Evolutionary conservation across 2,888 invertebrate species (phyloP).

Genomic region (Ceraclea dissimilis): DNA sequence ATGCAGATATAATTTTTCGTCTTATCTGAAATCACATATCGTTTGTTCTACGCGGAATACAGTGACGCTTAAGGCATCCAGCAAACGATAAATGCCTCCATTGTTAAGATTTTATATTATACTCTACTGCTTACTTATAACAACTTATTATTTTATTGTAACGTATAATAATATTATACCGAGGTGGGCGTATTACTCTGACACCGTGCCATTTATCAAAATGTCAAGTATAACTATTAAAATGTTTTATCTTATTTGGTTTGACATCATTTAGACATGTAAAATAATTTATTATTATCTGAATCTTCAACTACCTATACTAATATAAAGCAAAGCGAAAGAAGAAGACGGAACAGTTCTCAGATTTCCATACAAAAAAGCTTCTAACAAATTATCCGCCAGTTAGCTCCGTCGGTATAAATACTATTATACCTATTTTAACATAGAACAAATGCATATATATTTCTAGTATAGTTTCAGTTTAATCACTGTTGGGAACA

Average conservation of each 20-base stretch:
- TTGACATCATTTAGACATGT: constrained; percentile 6
- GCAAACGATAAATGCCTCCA: neutral
- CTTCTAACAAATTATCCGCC: no score
- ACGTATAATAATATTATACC: neutral
- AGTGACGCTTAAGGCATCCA: neutral
- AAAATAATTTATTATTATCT: neutral
- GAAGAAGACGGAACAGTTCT: no score
- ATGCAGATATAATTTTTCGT: neutral
- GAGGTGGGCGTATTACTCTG: neutral
- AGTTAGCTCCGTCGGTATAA: no score
- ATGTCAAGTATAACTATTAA: constrained; percentile 1
- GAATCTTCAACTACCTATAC: no score
- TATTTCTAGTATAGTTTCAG: no score
- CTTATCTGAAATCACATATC: neutral
- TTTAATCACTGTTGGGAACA: no score
- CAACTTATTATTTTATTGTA: neutral
- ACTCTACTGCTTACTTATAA: no score
- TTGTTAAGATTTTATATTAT: neutral
- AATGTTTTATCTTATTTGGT: constrained; percentile 1
- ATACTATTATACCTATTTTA: no score
- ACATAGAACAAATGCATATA: no score
- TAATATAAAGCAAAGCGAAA: no score
- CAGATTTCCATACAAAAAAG: no score
- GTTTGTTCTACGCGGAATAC: neutral
- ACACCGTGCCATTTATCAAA: neutral